Evolutionary conservation across 2,113 vertebrate species (phyloP).

Genomic region (Austrofundulus limnaeus): DNA sequence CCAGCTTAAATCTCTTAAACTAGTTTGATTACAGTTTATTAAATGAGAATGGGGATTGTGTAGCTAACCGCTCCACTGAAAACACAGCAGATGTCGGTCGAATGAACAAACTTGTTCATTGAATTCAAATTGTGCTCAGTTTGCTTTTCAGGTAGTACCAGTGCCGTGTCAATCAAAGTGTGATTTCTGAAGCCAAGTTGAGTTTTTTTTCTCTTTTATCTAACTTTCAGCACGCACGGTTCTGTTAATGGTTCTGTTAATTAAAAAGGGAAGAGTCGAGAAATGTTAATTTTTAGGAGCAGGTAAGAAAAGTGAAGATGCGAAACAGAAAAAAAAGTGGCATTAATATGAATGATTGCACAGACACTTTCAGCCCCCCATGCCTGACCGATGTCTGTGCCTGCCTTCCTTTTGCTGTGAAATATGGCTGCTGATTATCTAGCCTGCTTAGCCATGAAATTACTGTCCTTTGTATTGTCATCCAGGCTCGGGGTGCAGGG

Average conservation of each 20-base stretch:
- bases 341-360: slow-evolving; percentile 45
- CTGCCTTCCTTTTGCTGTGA: slow-evolving; percentile 58
- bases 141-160: not conserved
- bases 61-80: not conserved
- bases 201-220: slow-evolving; percentile 2
- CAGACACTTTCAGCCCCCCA: slow-evolving; percentile 43
- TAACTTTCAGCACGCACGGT: not conserved
- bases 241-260: not conserved
- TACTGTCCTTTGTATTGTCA: slow-evolving; percentile 64
- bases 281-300: slow-evolving; percentile 1
- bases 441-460: slow-evolving; percentile 73
- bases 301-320: not conserved
- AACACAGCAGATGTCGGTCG: not conserved
- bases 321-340: slow-evolving; percentile 8
- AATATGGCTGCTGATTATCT: slow-evolving; percentile 74
- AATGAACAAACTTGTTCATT: slow-evolving; percentile 9
- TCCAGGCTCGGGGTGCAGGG: slow-evolving; percentile 9
- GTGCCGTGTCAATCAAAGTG: not conserved
- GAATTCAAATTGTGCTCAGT: slow-evolving; percentile 1
- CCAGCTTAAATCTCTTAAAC: not conserved
- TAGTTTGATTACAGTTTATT: slow-evolving; percentile 6
- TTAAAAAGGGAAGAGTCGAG: not conserved
- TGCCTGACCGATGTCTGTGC: slow-evolving; percentile 45
- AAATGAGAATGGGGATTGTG: not conserved
- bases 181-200: not conserved